Evolutionary conservation across 2,113 vertebrate species (phyloP).

Genomic region (Gymnogyps californianus): DNA sequence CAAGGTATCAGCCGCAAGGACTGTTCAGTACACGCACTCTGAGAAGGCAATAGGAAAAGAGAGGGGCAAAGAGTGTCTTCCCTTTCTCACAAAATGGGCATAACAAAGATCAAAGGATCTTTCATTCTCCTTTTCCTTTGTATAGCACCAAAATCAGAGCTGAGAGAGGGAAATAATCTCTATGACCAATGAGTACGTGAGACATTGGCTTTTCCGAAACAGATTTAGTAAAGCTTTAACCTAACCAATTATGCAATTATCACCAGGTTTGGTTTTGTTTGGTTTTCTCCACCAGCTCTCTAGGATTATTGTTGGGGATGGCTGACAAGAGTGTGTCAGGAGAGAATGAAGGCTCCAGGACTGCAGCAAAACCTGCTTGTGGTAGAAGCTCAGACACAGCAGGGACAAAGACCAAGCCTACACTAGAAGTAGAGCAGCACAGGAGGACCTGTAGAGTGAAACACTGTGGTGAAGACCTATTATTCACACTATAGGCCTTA

Average conservation of each 20-base stretch:
- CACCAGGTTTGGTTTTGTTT: not conserved
- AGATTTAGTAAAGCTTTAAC: not conserved
- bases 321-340: not conserved
- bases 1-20: not conserved
- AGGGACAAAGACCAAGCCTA: not conserved
- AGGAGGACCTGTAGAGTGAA: not conserved
- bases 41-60: not conserved
- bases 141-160: not conserved
- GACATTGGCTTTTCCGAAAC: not conserved
- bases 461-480: not conserved
- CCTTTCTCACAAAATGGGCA: not conserved
- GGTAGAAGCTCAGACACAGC: not conserved
- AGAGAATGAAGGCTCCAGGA: not conserved
- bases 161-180: not conserved
- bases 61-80: not conserved
- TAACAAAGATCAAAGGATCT: not conserved
- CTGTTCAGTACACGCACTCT: rapidly evolving
- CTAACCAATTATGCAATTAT: not conserved
- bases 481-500: not conserved
- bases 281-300: not conserved
- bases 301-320: not conserved
- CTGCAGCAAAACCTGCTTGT: not conserved
- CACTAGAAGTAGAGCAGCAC: not conserved
- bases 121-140: not conserved
- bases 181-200: rapidly evolving